These are phyloP conservation scores for Pyrgus malvae DNA, from an alignment of 2,888 invertebrate genomes.

Conservation along the genomic window DNA sequence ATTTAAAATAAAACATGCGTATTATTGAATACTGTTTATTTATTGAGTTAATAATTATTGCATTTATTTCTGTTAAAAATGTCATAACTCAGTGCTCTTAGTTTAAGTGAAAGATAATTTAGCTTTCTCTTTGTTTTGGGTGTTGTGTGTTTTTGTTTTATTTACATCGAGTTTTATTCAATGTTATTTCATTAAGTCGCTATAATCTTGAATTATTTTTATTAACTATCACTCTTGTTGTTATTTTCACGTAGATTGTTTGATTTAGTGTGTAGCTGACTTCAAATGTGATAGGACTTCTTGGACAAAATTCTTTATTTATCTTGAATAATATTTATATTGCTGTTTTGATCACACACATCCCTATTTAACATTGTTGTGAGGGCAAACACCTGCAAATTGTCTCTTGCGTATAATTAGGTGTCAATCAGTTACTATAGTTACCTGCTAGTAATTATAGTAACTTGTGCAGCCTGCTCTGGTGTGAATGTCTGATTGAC, in stretches of 20 bases:
- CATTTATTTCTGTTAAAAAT: neutral
- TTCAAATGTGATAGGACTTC: neutral
- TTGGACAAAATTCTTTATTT: neutral
- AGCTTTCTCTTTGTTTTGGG: slow-evolving; percentile 33
- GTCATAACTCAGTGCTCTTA: slow-evolving; percentile 12
- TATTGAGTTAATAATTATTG: neutral
- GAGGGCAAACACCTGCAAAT: too few relatives aligned
- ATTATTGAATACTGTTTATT: too few relatives aligned
- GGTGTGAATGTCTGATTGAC: too few relatives aligned
- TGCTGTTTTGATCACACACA: too few relatives aligned
- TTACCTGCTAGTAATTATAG: too few relatives aligned
- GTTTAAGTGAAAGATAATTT: slow-evolving; percentile 14
- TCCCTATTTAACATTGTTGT: too few relatives aligned
- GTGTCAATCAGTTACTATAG: too few relatives aligned
- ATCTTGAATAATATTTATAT: too few relatives aligned
- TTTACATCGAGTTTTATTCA: slow-evolving; percentile 36
- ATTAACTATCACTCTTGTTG: slow-evolving; percentile 26
- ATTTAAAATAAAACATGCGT: neutral
- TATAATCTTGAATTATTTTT: slow-evolving; percentile 21
- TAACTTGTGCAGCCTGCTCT: too few relatives aligned
- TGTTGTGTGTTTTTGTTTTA: slow-evolving; percentile 42
- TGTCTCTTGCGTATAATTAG: too few relatives aligned
- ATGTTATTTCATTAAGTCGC: slow-evolving; percentile 33
- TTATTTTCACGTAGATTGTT: slow-evolving; percentile 11
- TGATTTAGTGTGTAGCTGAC: slow-evolving; percentile 7